Evolutionary conservation across 2,888 invertebrate species (phyloP).

Genomic region (Ernsta delagoae): DNA sequence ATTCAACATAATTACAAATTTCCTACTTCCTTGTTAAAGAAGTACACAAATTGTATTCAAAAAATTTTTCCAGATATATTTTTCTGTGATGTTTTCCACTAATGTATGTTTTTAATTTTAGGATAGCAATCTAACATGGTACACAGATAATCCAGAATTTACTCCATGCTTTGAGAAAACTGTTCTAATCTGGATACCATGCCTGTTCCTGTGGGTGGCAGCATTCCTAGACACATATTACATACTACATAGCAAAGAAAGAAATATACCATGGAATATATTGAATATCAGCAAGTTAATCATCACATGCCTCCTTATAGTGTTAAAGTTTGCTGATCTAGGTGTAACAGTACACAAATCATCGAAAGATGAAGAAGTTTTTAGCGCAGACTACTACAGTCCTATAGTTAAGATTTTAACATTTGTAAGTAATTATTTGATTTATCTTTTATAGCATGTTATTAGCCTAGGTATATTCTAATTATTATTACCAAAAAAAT

Average conservation of each 20-base stretch:
- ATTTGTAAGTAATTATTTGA: slow-evolving; percentile 88
- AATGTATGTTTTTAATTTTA: slow-evolving; percentile 70
- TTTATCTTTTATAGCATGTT: no score
- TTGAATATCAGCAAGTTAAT: slow-evolving; percentile 89
- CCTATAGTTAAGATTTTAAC: slow-evolving; percentile 91
- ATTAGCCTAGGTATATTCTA: no score
- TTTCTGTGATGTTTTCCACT: background rate
- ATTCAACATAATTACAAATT: no score
- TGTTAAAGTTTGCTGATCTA: slow-evolving; percentile 88
- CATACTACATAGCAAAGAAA: slow-evolving; percentile 89
- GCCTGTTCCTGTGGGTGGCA: slow-evolving; percentile 92
- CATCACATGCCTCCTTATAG: slow-evolving; percentile 86
- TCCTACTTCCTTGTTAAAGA: no score
- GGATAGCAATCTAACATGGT: slow-evolving; percentile 92
- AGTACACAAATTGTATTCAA: no score
- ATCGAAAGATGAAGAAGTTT: slow-evolving; percentile 79
- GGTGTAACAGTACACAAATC: slow-evolving; percentile 85
- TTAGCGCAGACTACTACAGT: slow-evolving; percentile 90
- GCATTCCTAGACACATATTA: slow-evolving; percentile 90
- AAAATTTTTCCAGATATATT: no score
- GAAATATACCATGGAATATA: slow-evolving; percentile 91
- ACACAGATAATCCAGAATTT: slow-evolving; percentile 92
- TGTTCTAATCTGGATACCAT: slow-evolving; percentile 95
- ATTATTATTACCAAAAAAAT: no score
- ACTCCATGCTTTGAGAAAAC: slow-evolving; percentile 97